A percentile compares a stretch with the other conserved stretches of the same genome.
These are phyloP conservation scores for Porites evermanni DNA, from an alignment of 92 coral and sea anemone species.

Conservation along the genomic window DNA sequence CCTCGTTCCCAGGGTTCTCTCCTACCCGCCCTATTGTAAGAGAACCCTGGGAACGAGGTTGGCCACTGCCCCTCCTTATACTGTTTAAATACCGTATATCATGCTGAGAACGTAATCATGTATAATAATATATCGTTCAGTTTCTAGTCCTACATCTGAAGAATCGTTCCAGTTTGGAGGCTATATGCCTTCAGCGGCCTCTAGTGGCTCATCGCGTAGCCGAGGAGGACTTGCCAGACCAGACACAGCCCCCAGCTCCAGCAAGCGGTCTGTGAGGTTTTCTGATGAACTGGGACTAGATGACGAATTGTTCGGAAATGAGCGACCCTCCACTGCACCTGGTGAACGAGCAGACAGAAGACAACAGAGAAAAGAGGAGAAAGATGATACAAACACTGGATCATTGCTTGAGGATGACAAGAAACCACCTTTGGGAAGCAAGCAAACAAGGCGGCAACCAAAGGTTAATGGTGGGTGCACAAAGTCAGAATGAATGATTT, in stretches of 20 bases:
- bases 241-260: slow-evolving; percentile 90
- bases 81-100: too few species aligned
- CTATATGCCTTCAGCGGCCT: slow-evolving; percentile 94
- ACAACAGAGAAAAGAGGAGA: slow-evolving; percentile 48
- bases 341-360: slow-evolving; percentile 66
- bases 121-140: slow-evolving; percentile 4
- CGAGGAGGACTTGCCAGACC: slow-evolving; percentile 85
- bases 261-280: slow-evolving; percentile 87
- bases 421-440: slow-evolving; percentile 27
- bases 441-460: background rate
- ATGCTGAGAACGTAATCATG: too few species aligned
- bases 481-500: background rate
- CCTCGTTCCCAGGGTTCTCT: too few species aligned
- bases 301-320: slow-evolving; percentile 70
- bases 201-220: slow-evolving; percentile 74
- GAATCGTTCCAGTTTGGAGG: slow-evolving; percentile 97
- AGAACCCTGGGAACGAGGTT: too few species aligned
- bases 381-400: slow-evolving; percentile 15
- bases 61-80: too few species aligned
- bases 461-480: slow-evolving; percentile 6
- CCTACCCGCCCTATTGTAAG: too few species aligned
- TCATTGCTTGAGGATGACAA: slow-evolving; percentile 34
- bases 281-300: slow-evolving; percentile 94
- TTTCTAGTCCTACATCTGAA: slow-evolving; percentile 78
- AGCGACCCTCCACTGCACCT: slow-evolving; percentile 95